These are phyloP conservation scores for Laspeyria flexula DNA, from an alignment of 2,888 invertebrate species.

Conservation along the genomic window DNA sequence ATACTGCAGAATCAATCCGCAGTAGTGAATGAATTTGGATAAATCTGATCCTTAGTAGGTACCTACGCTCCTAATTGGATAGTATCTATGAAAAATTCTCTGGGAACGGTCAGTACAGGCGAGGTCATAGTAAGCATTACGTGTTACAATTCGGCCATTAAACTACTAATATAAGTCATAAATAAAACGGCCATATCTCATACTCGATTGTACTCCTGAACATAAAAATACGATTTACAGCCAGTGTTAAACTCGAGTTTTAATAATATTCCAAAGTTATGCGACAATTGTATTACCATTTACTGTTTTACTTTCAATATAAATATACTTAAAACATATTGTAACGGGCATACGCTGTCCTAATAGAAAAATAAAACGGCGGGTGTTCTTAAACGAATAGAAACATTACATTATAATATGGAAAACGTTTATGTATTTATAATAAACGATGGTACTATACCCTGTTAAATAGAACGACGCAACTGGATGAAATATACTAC, in stretches of 20 bases:
- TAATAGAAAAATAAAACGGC: conserved; percentile 14
- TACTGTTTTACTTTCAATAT: conserved; percentile 20
- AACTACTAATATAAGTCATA: conserved; percentile 17
- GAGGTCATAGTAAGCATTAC: no score
- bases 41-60: no score
- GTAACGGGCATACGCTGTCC: conserved; percentile 1
- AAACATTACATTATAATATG: conserved; percentile 6
- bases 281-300: conserved; percentile 18
- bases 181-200: conserved; percentile 43
- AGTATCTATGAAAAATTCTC: no score
- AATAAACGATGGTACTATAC: neutral
- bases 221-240: conserved; percentile 43
- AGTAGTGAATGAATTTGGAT: no score
- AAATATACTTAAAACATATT: conserved; percentile 9
- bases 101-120: no score
- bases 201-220: conserved; percentile 32
- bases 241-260: conserved; percentile 29
- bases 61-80: no score
- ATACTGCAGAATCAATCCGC: no score
- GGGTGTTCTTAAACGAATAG: conserved; percentile 11
- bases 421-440: neutral
- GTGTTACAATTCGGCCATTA: no score
- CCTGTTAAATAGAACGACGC: no score
- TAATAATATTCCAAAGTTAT: conserved; percentile 38
- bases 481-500: no score